Conservation (phyloP, 2,113 vertebrate species). For the Ammodytes dubius region DNA sequence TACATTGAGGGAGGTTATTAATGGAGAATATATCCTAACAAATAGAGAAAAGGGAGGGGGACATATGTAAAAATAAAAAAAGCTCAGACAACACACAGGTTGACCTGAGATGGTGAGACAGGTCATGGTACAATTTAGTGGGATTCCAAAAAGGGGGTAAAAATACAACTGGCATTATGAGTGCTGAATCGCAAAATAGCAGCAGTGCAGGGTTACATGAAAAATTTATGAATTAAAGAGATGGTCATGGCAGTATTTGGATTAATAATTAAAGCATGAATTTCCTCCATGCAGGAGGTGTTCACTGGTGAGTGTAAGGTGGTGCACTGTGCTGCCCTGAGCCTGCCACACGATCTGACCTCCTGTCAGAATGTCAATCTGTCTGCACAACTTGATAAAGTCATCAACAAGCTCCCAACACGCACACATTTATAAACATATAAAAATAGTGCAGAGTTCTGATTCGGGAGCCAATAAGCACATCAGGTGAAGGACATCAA, state of each 20-base stretch:
- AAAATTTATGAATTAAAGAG: constrained; percentile 68
- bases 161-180: constrained; percentile 34
- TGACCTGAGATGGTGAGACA: constrained; percentile 14
- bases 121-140: constrained; percentile 1
- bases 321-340: constrained; percentile 9
- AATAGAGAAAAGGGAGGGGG: neutral
- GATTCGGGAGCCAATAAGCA: neutral
- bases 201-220: constrained; percentile 52
- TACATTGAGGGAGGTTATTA: constrained; percentile 45
- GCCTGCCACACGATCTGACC: neutral
- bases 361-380: constrained; percentile 15
- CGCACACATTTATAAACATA: constrained; percentile 19
- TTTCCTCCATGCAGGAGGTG: constrained; percentile 44
- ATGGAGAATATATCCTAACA: constrained; percentile 28
- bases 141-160: constrained; percentile 11
- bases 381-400: constrained; percentile 24
- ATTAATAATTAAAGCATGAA: constrained; percentile 70
- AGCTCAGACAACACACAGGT: constrained; percentile 4
- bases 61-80: neutral
- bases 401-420: constrained; percentile 2
- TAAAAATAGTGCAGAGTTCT: neutral
- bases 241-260: constrained; percentile 59
- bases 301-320: constrained; percentile 41
- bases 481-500: neutral
- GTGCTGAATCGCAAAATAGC: constrained; percentile 57